phyloP scores from a whole-genome alignment of 92 coral and sea anemone species.

The Zoanthus sociatus region DNA sequence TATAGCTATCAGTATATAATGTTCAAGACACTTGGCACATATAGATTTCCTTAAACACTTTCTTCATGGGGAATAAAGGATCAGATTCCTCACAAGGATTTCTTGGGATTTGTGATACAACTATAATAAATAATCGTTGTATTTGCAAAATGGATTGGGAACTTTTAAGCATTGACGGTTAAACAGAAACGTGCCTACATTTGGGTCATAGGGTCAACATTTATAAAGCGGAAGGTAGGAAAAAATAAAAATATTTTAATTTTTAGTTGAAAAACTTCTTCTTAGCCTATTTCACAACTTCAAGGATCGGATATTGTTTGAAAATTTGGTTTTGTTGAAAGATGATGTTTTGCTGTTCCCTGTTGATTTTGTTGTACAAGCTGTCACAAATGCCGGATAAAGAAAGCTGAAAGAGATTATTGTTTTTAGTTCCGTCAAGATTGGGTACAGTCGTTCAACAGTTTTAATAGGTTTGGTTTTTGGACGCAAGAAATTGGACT shows the following conservation, averaged over 20 bases:
- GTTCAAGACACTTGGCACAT: slow-evolving; percentile 29
- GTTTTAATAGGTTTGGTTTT: slow-evolving; percentile 4
- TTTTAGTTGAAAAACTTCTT: slow-evolving; percentile 14
- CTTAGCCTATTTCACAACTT: slow-evolving; percentile 15
- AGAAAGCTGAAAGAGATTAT: neutral
- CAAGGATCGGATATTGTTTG: slow-evolving; percentile 40
- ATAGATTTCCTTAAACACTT: slow-evolving; percentile 32
- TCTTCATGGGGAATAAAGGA: slow-evolving; percentile 47
- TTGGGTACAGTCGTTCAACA: slow-evolving; percentile 1
- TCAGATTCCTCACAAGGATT: slow-evolving; percentile 66
- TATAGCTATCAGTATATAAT: neutral
- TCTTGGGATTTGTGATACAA: slow-evolving; percentile 66
- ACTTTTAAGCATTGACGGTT: slow-evolving; percentile 10
- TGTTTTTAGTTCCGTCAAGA: neutral
- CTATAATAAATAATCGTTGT: slow-evolving; percentile 49
- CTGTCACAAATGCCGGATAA: slow-evolving; percentile 54
- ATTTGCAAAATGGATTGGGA: slow-evolving; percentile 20
- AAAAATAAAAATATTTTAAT: neutral
- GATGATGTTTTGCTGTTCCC: slow-evolving; percentile 52
- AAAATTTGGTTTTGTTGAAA: slow-evolving; percentile 36
- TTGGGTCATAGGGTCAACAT: slow-evolving; percentile 79
- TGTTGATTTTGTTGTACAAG: slow-evolving; percentile 49
- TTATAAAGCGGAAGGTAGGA: slow-evolving; percentile 27
- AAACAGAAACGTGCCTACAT: slow-evolving; percentile 39
- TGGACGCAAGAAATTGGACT: slow-evolving; percentile 1